Evolutionary conservation across 2,113 vertebrate genomes (phyloP), one percentile per base, ranked within the genome.

Genomic region (Paratilapia polleni): DNA sequence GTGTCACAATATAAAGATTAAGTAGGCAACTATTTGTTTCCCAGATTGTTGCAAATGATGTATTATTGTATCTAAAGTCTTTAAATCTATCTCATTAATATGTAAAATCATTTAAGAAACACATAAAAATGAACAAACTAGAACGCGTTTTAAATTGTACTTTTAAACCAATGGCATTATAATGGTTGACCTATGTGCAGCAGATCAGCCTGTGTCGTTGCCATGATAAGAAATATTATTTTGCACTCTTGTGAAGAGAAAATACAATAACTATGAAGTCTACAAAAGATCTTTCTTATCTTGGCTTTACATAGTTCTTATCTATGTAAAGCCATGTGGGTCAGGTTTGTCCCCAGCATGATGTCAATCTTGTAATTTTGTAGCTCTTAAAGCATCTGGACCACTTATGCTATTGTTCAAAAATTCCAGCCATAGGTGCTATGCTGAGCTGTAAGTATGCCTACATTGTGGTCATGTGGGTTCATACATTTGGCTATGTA

Each of bases 61-160:
- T 0, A 20, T 62, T 62, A 11, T 34, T 36, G 5, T 62, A 62
- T 62, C 10, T 19, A 62, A 62, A 62, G 3, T 9, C 60, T 20
- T 62, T 36, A 36, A 62, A 36, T 36, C 9, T 36, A 34, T 34
- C 17, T 20, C 9, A 62, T 62, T 2, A 6, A 62, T 19, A 34
- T 36, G 17, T 62, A 62, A 36, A 47, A 62, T 28, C 60, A 70
- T 83, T 17, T 34, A 34, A 12, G 31, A 62, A 62, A 11, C 17
- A 36, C 20, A 34, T 34, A 8, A 34, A 36, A 20, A 62, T 62
- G 0, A 34, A 36, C 28, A 62, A 62, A 0, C 0, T 31, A 36
- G 2, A 0, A 36, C 11, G 0, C 5, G 20, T 62, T 62, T 34
- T 62, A 36, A n/a, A 62, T 62, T 62, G 17, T 20, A 11, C 60